Conservation (phyloP, 2,113 vertebrate species). For the Lipophrys pholis region DNA sequence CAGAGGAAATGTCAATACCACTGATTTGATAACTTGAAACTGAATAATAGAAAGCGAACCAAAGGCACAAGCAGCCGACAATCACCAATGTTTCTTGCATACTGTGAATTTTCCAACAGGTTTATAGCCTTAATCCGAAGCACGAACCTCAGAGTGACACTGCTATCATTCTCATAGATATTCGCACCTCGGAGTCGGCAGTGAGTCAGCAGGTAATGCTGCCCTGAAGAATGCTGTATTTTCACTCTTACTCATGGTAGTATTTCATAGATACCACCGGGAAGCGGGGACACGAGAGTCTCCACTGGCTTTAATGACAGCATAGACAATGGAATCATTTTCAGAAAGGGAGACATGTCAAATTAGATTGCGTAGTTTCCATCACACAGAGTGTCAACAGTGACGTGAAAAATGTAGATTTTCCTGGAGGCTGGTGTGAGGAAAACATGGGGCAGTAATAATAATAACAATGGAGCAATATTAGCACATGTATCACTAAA, state of each 20-base stretch:
- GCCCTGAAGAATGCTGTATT: too few relatives aligned
- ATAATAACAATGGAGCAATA: background rate
- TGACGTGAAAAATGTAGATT: constrained; percentile 49
- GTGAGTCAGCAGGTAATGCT: too few relatives aligned
- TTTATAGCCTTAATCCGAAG: background rate
- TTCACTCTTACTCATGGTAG: background rate
- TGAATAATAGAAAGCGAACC: too few relatives aligned
- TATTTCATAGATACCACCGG: background rate
- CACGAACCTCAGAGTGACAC: background rate
- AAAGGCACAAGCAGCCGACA: too few relatives aligned
- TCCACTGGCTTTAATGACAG: constrained; percentile 14
- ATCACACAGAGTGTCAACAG: constrained; percentile 19
- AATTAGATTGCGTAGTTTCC: constrained; percentile 20
- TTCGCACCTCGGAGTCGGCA: background rate
- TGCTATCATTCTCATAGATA: background rate
- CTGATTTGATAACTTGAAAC: too few relatives aligned
- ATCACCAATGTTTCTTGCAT: too few relatives aligned
- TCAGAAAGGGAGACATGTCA: constrained; percentile 7
- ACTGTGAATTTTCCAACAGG: too few relatives aligned
- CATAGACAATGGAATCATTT: background rate
- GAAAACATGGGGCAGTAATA: constrained; percentile 10
- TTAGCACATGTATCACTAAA: too few relatives aligned
- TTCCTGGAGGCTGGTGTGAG: background rate
- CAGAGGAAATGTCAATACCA: too few relatives aligned
- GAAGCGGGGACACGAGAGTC: constrained; percentile 10